Base-by-base conservation (phyloP, 2,888 invertebrate genomes). In the Eristalinus sepulchralis region DNA sequence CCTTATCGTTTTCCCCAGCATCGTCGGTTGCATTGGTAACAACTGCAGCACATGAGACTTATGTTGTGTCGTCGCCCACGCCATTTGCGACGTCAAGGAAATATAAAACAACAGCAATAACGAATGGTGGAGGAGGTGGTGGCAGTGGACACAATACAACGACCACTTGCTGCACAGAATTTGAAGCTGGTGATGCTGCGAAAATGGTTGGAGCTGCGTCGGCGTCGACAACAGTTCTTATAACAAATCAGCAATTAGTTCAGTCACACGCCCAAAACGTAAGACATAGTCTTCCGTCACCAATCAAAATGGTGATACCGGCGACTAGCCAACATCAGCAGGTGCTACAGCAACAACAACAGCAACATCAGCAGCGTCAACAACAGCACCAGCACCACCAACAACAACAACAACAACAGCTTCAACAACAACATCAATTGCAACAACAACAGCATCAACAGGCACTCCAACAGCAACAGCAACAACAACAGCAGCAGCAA, bases 401-500 rank as follows among this genome's bases (percentile, higher is more conserved):
- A 85, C 90, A 84, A 78, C 90, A 88, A 71, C 89, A 88, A 68
- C 90, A 89, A 80, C 83, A 94, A 93, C 94, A 94, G 93, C 76
- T 94, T 93, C 89, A 94, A 93, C 57, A 94, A 92, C 70, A 93
- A 82, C 93, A 91, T n/a, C 93, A 88, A 92, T 62, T 90, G 76
- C 90, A 90, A 55, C 91, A 89, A 78, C 90, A 89, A 55, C 91
- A 91, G 73, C 88, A 90, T 86, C 73, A 47, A 17, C 47, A 47
- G 17, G 47, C 47, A 17, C 73, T 68, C 24, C 83, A 95, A 88
- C 97, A 96, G 92, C 95, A 98, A 66, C 90, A 89, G 76, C 88
- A 63, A 59, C 88, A 75, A 22, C 88, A 87, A 70, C 88, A 89
- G 57, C 88, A 87, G 62, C 92, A 88, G 75, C 93, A 79, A 94